These are phyloP conservation scores for Bergia puertoricense DNA, from an alignment of 92 coral and sea anemone species.

Conservation along the genomic window DNA sequence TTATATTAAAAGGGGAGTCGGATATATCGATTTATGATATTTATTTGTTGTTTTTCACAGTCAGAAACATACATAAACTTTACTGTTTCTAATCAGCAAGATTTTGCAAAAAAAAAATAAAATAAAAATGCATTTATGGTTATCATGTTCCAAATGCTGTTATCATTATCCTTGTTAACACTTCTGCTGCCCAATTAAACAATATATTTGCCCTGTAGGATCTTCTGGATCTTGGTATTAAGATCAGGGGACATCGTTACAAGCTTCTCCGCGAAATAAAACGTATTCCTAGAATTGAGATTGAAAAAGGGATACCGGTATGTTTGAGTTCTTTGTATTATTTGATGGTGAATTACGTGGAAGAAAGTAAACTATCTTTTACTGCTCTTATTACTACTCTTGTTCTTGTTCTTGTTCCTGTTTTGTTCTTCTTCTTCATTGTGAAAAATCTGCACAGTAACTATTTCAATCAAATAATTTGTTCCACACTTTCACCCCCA, in stretches of 20 bases:
- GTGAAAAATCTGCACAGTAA: background rate
- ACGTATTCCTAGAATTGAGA: constrained; percentile 44
- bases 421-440: too few species aligned
- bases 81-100: too few species aligned
- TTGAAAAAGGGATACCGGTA: constrained; percentile 42
- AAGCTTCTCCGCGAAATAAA: constrained; percentile 41
- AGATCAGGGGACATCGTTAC: constrained; percentile 32
- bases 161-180: too few species aligned
- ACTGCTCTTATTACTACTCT: background rate
- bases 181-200: background rate
- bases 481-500: background rate
- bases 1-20: too few species aligned
- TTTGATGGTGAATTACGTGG: background rate
- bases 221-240: constrained; percentile 33
- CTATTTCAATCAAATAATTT: background rate
- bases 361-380: background rate
- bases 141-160: too few species aligned
- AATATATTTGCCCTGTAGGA: constrained; percentile 9
- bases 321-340: background rate
- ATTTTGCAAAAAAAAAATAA: background rate
- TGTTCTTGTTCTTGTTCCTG: too few species aligned
- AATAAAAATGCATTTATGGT: too few species aligned
- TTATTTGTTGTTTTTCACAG: too few species aligned
- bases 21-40: too few species aligned
- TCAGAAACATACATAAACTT: too few species aligned